Evolutionary conservation across 2,797 vertebrate species (phyloP).

Genomic region (Gastrophryne carolinensis): DNA sequence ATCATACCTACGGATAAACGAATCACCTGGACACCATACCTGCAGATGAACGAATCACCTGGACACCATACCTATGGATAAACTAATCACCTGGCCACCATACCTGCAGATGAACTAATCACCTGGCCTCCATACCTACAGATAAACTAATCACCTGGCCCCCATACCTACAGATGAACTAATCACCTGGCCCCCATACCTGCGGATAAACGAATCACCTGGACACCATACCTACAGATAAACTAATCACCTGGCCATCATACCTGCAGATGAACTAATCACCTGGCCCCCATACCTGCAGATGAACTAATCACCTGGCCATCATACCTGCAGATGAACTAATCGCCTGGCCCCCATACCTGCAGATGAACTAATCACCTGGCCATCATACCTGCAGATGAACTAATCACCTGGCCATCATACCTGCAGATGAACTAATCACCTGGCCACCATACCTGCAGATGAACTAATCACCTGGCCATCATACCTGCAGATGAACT

Average conservation of each 20-base stretch:
- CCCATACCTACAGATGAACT: neutral
- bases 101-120: constrained; percentile 25
- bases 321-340: constrained; percentile 57
- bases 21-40: constrained; percentile 48
- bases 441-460: too few species aligned
- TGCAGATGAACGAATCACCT: constrained; percentile 13
- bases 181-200: too few species aligned
- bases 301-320: too few species aligned
- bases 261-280: constrained; percentile 57
- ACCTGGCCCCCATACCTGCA: constrained; percentile 35
- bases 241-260: too few species aligned
- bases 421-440: constrained; percentile 25
- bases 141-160: constrained; percentile 56
- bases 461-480: constrained; percentile 56
- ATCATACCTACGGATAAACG: constrained; percentile 57
- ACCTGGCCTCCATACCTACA: too few species aligned
- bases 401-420: constrained; percentile 48
- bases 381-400: too few species aligned
- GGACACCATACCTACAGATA: constrained; percentile 23
- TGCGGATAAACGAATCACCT: constrained; percentile 57
- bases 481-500: constrained; percentile 1
- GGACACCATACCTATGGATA: too few species aligned
- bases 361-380: constrained; percentile 13
- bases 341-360: constrained; percentile 48
- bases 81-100: constrained; percentile 48